Percentiles rank a stretch among this genome's conserved stretches.
Conservation (phyloP, 2,797 vertebrate species). For the Lates japonicus region DNA sequence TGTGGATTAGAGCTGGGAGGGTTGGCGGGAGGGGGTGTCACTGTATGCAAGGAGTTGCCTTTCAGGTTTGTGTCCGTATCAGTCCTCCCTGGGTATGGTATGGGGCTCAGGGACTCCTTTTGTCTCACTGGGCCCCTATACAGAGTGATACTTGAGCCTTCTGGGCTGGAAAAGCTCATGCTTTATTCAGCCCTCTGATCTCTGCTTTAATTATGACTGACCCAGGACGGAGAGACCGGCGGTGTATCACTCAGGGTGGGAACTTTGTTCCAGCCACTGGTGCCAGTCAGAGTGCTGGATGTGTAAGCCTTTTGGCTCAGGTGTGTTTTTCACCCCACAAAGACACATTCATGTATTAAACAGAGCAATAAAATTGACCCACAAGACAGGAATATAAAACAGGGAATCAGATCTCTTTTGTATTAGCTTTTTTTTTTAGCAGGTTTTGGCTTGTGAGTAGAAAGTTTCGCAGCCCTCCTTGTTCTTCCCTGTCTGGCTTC, state of each 20-base stretch:
- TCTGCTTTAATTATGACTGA: constrained; percentile 79
- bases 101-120: constrained; percentile 73
- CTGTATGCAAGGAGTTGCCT: constrained; percentile 65
- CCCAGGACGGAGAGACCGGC: constrained; percentile 49
- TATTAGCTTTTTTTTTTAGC: neutral
- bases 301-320: neutral
- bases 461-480: neutral
- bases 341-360: constrained; percentile 4
- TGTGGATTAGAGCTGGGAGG: constrained; percentile 35
- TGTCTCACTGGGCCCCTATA: constrained; percentile 64
- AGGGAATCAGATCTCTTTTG: neutral
- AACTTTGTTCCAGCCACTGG: constrained; percentile 35
- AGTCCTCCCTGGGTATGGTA: constrained; percentile 44
- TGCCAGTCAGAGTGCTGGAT: neutral
- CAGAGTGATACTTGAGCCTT: constrained; percentile 80
- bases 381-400: neutral
- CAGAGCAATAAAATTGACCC: neutral
- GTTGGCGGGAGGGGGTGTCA: constrained; percentile 18
- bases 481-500: neutral
- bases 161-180: constrained; percentile 75
- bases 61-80: constrained; percentile 67
- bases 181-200: constrained; percentile 86
- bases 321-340: neutral
- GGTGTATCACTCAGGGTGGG: constrained; percentile 32
- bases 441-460: neutral